phyloP scores from a whole-genome alignment of 1,140 invertebrate genomes.

The Drosophila repletoides region DNA sequence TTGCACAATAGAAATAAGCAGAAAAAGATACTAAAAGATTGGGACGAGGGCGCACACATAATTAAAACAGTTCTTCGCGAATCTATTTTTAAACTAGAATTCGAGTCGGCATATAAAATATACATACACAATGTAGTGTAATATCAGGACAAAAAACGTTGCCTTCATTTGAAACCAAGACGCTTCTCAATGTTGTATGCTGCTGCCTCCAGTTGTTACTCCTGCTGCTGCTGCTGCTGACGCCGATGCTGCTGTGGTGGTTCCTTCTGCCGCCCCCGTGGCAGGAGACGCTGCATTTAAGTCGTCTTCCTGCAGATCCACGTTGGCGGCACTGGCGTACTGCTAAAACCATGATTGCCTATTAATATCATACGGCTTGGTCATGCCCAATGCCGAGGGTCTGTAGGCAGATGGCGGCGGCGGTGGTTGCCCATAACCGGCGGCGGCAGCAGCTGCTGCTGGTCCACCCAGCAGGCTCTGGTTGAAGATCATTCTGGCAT shows the following conservation, averaged over 20 bases:
- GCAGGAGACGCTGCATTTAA: slow-evolving; percentile 59
- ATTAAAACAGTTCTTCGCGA: slow-evolving; percentile 16
- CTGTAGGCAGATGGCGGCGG: slow-evolving; percentile 85
- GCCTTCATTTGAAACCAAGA: not conserved
- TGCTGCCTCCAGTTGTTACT: not conserved
- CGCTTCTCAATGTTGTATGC: not conserved
- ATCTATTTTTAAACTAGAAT: slow-evolving; percentile 53
- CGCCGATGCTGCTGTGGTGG: slow-evolving; percentile 11
- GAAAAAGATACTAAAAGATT: slow-evolving; percentile 5
- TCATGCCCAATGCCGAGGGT: slow-evolving; percentile 84
- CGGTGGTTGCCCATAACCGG: slow-evolving; percentile 84
- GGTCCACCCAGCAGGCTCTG: slow-evolving; percentile 84
- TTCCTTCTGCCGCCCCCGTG: slow-evolving; percentile 14
- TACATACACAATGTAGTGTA: not conserved
- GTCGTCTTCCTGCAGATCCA: slow-evolving; percentile 71
- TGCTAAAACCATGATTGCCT: slow-evolving; percentile 81
- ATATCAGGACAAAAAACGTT: slow-evolving; percentile 26
- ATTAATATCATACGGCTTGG: slow-evolving; percentile 86
- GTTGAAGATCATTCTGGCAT: slow-evolving; percentile 84
- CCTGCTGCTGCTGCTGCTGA: slow-evolving; percentile 1
- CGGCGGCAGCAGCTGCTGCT: slow-evolving; percentile 73
- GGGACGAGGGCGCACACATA: not conserved
- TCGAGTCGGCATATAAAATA: slow-evolving; percentile 55
- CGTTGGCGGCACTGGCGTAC: slow-evolving; percentile 79
- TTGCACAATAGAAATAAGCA: slow-evolving; percentile 47